Percentiles rank a stretch among this genome's conserved stretches.
Evolutionary conservation across 2,113 vertebrate genomes (phyloP).

Genomic region (Hemiscyllium ocellatum): DNA sequence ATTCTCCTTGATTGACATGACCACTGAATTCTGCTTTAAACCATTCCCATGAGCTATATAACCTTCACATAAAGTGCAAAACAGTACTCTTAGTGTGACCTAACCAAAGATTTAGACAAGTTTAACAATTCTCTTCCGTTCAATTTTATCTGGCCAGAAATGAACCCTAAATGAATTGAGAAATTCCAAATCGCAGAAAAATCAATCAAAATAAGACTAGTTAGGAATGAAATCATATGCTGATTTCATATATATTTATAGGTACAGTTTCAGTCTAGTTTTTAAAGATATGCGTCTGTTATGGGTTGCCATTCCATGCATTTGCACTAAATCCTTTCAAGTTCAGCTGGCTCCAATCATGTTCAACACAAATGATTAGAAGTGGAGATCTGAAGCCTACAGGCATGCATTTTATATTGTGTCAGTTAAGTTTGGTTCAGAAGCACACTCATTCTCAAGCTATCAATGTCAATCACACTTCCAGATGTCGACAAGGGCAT

Average conservation of each 20-base stretch:
- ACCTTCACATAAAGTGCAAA: too few relatives aligned
- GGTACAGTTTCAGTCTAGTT: background rate
- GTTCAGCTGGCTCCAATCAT: background rate
- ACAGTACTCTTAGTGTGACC: too few relatives aligned
- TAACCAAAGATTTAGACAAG: too few relatives aligned
- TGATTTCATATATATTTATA: background rate
- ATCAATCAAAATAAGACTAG: background rate
- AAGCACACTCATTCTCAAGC: background rate
- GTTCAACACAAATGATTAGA: background rate
- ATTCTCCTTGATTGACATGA: background rate
- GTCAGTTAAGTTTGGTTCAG: background rate
- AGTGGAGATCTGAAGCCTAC: background rate
- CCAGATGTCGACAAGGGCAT: background rate
- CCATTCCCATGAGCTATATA: too few relatives aligned
- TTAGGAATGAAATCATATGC: background rate
- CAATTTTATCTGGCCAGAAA: too few relatives aligned
- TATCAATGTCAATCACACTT: slow-evolving; percentile 24
- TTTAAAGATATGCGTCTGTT: background rate
- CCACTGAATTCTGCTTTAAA: background rate
- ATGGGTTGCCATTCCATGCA: background rate
- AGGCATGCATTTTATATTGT: background rate
- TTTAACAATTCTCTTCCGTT: too few relatives aligned
- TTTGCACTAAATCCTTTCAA: background rate
- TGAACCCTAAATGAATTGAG: too few relatives aligned
- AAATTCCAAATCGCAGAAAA: background rate